phyloP scores from a whole-genome alignment of 2,113 vertebrate genomes.

The Pelodiscus sinensis region DNA sequence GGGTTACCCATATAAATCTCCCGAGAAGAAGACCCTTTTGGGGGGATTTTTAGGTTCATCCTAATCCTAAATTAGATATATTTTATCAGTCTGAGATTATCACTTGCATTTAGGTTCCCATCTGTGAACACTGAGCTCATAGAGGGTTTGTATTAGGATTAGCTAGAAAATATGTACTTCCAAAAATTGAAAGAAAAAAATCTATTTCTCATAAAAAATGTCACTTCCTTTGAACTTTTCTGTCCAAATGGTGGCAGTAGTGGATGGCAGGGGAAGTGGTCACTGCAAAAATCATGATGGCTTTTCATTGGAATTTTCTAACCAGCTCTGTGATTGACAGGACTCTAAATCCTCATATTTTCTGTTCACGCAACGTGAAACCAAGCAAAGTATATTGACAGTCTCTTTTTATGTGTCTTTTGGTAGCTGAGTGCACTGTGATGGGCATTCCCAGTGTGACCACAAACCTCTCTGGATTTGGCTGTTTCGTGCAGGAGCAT shows the following conservation, averaged over 20 bases:
- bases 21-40: background rate
- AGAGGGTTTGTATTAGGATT: background rate
- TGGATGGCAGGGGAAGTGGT: too few relatives aligned
- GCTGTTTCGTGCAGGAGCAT: slow-evolving; percentile 97
- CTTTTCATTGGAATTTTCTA: background rate
- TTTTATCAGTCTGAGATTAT: background rate
- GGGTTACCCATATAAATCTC: background rate
- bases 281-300: background rate
- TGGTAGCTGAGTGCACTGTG: slow-evolving; percentile 94
- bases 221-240: background rate
- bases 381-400: background rate
- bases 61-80: background rate
- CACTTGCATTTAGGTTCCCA: background rate
- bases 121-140: background rate
- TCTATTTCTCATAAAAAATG: background rate
- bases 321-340: background rate
- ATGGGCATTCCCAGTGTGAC: slow-evolving; percentile 99
- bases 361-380: background rate
- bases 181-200: background rate
- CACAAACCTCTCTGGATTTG: slow-evolving; percentile 97
- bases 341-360: background rate
- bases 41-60: background rate
- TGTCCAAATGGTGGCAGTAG: background rate
- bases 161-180: background rate
- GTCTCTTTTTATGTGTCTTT: slow-evolving; percentile 46